These are phyloP conservation scores for Pseudachorutes palmiensis DNA, from an alignment of 1,140 invertebrate genomes.

Conservation along the genomic window DNA sequence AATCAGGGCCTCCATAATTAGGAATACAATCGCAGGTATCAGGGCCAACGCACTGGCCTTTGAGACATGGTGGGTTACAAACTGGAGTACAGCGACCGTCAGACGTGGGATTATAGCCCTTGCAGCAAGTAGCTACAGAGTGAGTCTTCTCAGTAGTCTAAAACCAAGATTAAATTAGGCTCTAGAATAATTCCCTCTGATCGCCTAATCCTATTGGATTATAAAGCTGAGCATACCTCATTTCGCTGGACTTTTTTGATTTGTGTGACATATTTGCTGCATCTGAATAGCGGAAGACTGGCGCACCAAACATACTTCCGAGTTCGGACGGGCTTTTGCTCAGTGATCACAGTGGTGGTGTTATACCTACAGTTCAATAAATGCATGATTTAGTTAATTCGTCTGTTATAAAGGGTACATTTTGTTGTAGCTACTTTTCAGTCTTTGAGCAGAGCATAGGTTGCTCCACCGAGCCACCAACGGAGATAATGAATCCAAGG, in stretches of 20 bases:
- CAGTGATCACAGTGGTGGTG: constrained; percentile 61
- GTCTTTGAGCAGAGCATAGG: constrained; percentile 29
- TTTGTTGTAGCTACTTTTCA: constrained; percentile 26
- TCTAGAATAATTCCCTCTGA: constrained; percentile 31
- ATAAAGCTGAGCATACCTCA: constrained; percentile 44
- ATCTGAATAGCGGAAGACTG: constrained; percentile 64
- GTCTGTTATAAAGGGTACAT: neutral
- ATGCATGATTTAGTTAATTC: neutral
- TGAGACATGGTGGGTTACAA: constrained; percentile 66
- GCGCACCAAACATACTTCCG: constrained; percentile 72
- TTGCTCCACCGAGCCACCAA: constrained; percentile 6
- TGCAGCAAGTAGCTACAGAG: constrained; percentile 74
- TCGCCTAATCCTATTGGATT: neutral
- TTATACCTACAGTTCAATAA: constrained; percentile 52
- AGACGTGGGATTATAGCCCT: constrained; percentile 57
- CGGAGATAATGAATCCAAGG: neutral
- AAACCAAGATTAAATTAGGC: constrained; percentile 29
- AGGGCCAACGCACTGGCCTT: constrained; percentile 70
- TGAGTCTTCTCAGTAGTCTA: constrained; percentile 61
- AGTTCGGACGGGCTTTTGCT: constrained; percentile 69
- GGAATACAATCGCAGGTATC: constrained; percentile 76
- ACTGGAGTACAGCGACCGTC: constrained; percentile 61
- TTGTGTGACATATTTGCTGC: constrained; percentile 72
- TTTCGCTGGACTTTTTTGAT: constrained; percentile 62
- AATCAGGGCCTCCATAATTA: constrained; percentile 77